A percentile compares a stretch with the other conserved stretches of the same genome.
Conservation (phyloP, 2,113 vertebrate species). For the Carassius carassius region DNA sequence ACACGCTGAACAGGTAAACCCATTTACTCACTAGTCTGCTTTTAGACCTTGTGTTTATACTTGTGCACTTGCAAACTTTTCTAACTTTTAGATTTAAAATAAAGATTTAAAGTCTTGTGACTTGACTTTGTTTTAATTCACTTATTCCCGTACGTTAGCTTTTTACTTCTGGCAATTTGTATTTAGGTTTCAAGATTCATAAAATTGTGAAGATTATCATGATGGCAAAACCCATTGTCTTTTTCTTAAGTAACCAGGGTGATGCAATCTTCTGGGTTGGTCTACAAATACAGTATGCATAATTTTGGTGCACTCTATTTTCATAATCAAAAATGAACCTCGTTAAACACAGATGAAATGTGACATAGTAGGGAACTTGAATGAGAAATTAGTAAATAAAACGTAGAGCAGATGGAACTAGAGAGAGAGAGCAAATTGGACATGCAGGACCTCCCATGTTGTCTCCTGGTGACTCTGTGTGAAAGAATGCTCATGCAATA, state of each 20-base stretch:
- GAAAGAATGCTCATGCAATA: conserved; percentile 55
- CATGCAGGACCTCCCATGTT: conserved; percentile 32
- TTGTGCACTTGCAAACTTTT: too few species aligned
- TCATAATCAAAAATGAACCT: conserved; percentile 65
- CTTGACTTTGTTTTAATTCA: too few species aligned
- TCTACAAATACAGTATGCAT: background rate
- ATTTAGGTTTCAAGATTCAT: too few species aligned
- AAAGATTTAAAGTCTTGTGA: too few species aligned
- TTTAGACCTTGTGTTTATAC: too few species aligned
- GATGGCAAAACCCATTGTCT: too few species aligned
- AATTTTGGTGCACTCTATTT: conserved; percentile 11
- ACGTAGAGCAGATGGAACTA: conserved; percentile 60
- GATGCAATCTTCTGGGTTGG: background rate
- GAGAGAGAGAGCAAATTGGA: conserved; percentile 5
- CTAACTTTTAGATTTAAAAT: too few species aligned
- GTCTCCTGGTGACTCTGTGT: conserved; percentile 56
- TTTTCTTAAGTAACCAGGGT: background rate
- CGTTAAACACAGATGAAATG: conserved; percentile 63
- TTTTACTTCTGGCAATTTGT: too few species aligned
- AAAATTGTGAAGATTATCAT: too few species aligned
- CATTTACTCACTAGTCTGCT: too few species aligned
- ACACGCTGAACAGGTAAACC: too few species aligned
- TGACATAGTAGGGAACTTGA: conserved; percentile 59
- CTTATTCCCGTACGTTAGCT: too few species aligned
- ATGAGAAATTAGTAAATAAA: conserved; percentile 62